Evolutionary conservation across 2,888 invertebrate species (phyloP).

Genomic region (Microctonus brassicae): DNA sequence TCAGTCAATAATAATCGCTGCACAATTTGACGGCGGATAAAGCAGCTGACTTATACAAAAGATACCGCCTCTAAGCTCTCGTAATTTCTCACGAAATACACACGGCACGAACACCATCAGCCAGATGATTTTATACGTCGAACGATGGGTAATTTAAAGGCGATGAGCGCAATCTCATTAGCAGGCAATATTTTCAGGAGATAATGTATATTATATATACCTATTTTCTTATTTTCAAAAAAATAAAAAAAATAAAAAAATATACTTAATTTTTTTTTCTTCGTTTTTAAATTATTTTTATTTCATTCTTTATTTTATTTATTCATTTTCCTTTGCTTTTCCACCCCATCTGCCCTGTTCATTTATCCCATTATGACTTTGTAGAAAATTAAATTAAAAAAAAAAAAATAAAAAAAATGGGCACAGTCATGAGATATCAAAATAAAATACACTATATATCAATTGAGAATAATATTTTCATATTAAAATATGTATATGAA

Average conservation of each 20-base stretch:
- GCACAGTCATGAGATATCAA: too few species aligned
- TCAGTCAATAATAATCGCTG: constrained; percentile 1
- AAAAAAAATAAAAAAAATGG: neutral
- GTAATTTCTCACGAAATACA: constrained; percentile 34
- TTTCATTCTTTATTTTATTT: too few species aligned
- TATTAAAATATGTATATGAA: too few species aligned
- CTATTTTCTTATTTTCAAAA: neutral
- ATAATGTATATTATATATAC: constrained; percentile 29
- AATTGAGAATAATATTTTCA: too few species aligned
- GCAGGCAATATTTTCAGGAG: constrained; percentile 65
- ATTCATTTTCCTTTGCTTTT: too few species aligned
- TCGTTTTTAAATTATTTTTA: too few species aligned
- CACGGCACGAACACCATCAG: constrained; percentile 10
- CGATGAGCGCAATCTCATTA: constrained; percentile 57
- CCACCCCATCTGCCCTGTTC: too few species aligned
- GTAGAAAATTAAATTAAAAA: too few species aligned
- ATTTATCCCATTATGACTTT: too few species aligned
- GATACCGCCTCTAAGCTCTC: constrained; percentile 4
- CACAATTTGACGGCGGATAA: constrained; percentile 11
- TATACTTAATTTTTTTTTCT: too few species aligned
- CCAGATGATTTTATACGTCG: constrained; percentile 27
- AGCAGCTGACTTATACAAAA: neutral
- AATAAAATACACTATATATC: too few species aligned
- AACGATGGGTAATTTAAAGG: constrained; percentile 26
- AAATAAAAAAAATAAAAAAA: too few species aligned